Conservation (phyloP, 1,140 invertebrate genomes). For the Drosophila malerkotliana region DNA sequence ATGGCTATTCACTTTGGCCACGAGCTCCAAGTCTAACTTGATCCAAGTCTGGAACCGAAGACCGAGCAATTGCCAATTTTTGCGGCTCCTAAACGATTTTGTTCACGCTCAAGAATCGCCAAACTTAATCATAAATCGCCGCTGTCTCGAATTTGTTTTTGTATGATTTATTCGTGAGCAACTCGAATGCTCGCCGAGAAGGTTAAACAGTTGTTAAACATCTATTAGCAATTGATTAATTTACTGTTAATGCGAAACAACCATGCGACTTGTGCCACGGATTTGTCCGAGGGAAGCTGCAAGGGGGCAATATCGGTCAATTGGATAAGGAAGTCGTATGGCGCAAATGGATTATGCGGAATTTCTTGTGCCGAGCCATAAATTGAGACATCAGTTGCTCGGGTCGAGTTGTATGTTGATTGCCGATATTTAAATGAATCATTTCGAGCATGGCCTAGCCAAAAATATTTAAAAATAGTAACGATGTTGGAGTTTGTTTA, state of each 20-base stretch:
- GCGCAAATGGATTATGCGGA: constrained; percentile 37
- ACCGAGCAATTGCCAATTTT: constrained; percentile 68
- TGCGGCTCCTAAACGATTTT: constrained; percentile 64
- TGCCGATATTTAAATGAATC: constrained; percentile 34
- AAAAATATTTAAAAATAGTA: constrained; percentile 16
- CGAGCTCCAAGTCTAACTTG: constrained; percentile 14
- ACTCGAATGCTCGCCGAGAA: constrained; percentile 68
- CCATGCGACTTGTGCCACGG: constrained; percentile 26
- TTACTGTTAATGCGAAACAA: constrained; percentile 54
- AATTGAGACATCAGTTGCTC: constrained; percentile 46
- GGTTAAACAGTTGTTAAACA: constrained; percentile 75
- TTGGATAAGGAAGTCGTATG: constrained; percentile 61
- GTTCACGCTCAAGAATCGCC: constrained; percentile 64
- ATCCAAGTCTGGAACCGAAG: constrained; percentile 31
- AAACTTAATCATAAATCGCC: constrained; percentile 60
- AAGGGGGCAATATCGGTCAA: constrained; percentile 49
- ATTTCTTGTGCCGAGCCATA: constrained; percentile 33
- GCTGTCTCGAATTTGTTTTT: constrained; percentile 30
- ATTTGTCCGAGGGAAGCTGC: background rate
- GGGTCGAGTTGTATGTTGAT: constrained; percentile 30
- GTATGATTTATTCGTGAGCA: constrained; percentile 69
- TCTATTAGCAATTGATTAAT: constrained; percentile 78
- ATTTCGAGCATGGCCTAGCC: background rate
- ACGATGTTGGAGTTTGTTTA: constrained; percentile 20
- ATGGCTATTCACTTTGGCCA: constrained; percentile 41